These are phyloP conservation scores for Aplochiton taeniatus DNA, from an alignment of 2,797 vertebrate species.

Conservation along the genomic window DNA sequence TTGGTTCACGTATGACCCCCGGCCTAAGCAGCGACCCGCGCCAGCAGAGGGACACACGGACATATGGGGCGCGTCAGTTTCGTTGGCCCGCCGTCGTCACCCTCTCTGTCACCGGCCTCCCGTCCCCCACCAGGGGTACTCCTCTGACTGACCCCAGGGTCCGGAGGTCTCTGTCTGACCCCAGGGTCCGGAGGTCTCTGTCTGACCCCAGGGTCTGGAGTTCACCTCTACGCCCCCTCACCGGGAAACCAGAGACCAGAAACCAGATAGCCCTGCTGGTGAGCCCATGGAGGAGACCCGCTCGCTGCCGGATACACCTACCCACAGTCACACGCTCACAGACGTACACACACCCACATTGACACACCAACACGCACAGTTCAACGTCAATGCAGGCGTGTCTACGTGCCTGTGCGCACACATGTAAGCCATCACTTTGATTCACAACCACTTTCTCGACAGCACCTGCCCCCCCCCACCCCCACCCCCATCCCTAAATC, in stretches of 20 bases:
- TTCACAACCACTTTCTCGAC: conserved; percentile 30
- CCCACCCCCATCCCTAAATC: conserved; percentile 14
- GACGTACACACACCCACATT: not conserved
- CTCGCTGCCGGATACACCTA: conserved; percentile 19
- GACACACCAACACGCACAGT: not conserved
- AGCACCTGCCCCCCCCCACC: not conserved
- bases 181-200: too few relatives aligned
- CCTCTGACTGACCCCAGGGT: too few relatives aligned
- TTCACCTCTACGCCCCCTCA: conserved; percentile 4
- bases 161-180: too few relatives aligned
- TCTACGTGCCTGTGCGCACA: not conserved
- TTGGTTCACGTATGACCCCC: conserved; percentile 43
- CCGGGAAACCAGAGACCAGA: too few relatives aligned
- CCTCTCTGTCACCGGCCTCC: conserved; percentile 15
- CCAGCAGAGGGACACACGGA: conserved; percentile 25
- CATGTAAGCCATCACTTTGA: conserved; percentile 28
- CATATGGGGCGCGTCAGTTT: conserved; percentile 34
- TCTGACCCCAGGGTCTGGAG: conserved; percentile 44
- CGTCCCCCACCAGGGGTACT: conserved; percentile 15
- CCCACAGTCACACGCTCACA: conserved; percentile 30
- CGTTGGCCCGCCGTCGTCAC: conserved; percentile 27
- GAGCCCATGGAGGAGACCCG: conserved; percentile 45
- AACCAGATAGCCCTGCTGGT: conserved; percentile 53
- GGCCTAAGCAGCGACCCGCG: conserved; percentile 26
- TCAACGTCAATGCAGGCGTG: not conserved